Evolutionary conservation across 2,797 vertebrate species (phyloP).

Genomic region (Liasis olivaceus): DNA sequence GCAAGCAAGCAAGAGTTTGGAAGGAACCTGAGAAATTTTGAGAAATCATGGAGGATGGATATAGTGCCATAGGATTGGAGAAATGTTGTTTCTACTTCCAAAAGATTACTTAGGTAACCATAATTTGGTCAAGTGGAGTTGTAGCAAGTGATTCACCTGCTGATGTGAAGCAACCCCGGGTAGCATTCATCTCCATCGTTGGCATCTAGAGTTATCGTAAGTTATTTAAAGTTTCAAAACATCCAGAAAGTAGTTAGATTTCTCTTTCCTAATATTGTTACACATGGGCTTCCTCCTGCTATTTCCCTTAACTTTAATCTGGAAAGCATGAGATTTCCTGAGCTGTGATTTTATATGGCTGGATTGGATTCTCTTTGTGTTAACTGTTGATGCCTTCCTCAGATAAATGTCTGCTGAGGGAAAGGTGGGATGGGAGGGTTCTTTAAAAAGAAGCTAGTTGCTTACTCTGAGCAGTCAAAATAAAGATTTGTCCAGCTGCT

Average conservation of each 20-base stretch:
- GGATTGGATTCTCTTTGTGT: neutral
- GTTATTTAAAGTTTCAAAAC: constrained; percentile 30
- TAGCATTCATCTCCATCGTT: neutral
- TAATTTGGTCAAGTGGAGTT: neutral
- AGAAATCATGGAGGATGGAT: neutral
- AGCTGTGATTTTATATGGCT: constrained; percentile 25
- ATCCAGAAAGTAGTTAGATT: constrained; percentile 42
- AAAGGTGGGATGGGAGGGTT: neutral
- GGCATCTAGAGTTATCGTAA: neutral
- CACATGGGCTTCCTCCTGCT: constrained; percentile 36
- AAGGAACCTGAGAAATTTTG: neutral
- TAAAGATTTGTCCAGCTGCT: constrained; percentile 12
- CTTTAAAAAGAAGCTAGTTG: constrained; percentile 21
- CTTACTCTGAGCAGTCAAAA: neutral
- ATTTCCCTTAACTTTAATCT: constrained; percentile 43
- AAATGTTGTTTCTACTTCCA: neutral
- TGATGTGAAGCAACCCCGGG: constrained; percentile 16
- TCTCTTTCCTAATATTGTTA: constrained; percentile 37
- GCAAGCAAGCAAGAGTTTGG: neutral
- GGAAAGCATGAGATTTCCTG: constrained; percentile 47
- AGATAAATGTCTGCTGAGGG: constrained; percentile 16
- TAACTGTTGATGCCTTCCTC: constrained; percentile 28
- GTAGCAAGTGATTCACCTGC: neutral
- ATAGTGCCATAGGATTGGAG: neutral
- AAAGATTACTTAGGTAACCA: neutral